Evolutionary conservation across 2,113 vertebrate species (phyloP).

Genomic region (Phylloscopus trochiloides): DNA sequence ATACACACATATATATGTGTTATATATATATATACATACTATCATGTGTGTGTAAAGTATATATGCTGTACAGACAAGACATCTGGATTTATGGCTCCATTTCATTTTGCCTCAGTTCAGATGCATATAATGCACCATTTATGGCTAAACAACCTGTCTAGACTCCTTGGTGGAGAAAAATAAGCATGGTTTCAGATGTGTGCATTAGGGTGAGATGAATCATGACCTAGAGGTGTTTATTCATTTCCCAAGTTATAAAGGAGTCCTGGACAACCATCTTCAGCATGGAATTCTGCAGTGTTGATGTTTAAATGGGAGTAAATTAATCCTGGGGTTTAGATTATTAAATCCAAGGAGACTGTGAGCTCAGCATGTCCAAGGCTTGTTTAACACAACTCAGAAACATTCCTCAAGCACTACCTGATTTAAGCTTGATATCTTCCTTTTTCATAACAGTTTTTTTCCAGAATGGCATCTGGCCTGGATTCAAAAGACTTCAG

Average conservation of each 20-base stretch:
- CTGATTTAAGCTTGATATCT: neutral
- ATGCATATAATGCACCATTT: neutral
- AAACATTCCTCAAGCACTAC: neutral
- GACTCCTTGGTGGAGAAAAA: neutral
- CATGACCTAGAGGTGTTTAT: neutral
- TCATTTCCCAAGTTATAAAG: neutral
- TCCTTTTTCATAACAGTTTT: neutral
- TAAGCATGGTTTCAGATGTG: neutral
- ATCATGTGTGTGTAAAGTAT: rapidly evolving
- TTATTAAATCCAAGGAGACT: neutral
- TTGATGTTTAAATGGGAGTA: neutral
- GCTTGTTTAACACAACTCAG: neutral
- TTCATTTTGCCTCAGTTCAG: neutral
- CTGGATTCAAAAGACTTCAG: neutral
- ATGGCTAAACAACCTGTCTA: slow-evolving; percentile 3
- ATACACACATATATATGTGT: rapidly evolving
- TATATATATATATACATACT: neutral
- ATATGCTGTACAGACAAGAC: neutral
- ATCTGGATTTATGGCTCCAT: slow-evolving; percentile 3
- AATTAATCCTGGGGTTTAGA: neutral
- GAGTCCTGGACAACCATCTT: neutral
- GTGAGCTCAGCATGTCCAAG: neutral
- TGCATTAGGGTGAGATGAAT: neutral
- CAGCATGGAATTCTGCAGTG: neutral
- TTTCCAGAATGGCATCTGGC: neutral